Base-by-base conservation (phyloP, 1,140 invertebrate genomes). In the Nylanderia fulva region DNA sequence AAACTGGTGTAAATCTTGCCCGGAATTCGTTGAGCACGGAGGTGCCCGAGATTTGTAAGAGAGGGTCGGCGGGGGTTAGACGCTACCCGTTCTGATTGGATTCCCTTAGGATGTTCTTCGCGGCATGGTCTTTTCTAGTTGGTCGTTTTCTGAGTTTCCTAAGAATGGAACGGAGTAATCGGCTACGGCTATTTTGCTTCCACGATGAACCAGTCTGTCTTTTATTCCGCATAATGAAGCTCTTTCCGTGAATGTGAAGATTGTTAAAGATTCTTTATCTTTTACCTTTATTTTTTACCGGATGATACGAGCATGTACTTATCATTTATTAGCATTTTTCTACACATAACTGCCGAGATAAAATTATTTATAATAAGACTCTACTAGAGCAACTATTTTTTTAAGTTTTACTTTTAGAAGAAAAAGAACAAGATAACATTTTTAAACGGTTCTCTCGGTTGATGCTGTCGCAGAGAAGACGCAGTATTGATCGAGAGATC, bases 51-150 rank as follows among this genome's bases (percentile, higher is more conserved):
- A 86, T 90, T 90, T 80, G 85, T 82, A 76, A 42, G 80, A 80
- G 69, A 89, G 80, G 80, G 80, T 75, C 45, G 85, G 24, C 72
- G 33, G 76, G 42, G 45, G 80, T 86, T 86, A 86, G 74, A 69
- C 33, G 83, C 64, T 89, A 61, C 52, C 45, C 24, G 69, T 58
- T 88, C 88, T 85, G 87, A 90, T 90, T 90, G 80, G 85, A 90
- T 89, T 86, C 85, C 80, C 85, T 21, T 29, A 61, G 85, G 69
- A 89, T 72, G 71, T 63, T 80, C 58, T 61, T 75, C 52, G 77
- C 24, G 77, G 64, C 64, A 5, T 52, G 66, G 72, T 68, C 77
- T 89, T 86, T 88, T 88, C 85, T 69, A 56, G 39, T 27, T 71
- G 56, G 56, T 79, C 45, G 27, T 85, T 77, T n/a, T n/a, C 54